Base-by-base conservation (phyloP, 2,113 vertebrate species). In the Paramormyrops kingsleyae region DNA sequence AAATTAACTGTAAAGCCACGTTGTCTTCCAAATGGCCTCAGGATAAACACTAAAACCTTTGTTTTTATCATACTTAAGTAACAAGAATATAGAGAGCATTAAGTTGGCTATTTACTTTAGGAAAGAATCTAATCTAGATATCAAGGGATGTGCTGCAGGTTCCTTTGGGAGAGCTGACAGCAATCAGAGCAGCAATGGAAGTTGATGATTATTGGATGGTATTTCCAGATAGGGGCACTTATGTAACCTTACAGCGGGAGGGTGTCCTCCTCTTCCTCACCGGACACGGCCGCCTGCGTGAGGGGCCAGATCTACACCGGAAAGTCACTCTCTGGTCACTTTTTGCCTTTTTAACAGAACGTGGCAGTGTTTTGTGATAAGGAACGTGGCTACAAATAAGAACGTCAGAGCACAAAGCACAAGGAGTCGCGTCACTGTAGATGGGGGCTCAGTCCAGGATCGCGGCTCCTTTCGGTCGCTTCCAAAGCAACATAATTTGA, bases 1-100 rank as follows among this genome's bases (percentile, higher is more conserved):
- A 87, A 87, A 87, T 87, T 87, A 87, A 53, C 49, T 53, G 46
- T 87, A 87, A 87, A 87, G 85, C 85, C 49, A 49, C 5, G 85
- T 35, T 87, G 85, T 87, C n/a, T 35, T 87, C 85, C 85, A 31
- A 49, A 52, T 47, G 49, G 46, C n/a, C 47, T 52, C 47, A 35
- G 47, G 85, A 52, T 46, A 44, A 52, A 46, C 49, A 50, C 49
- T 35, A 47, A 87, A 87, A 87, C 47, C 85, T 80, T 80, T 80
- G 74, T 17, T 80, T 86, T 87, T 39, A 84, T 87, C 85, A 87
- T 3, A 87, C 50, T 53, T 87, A 52, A 35, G 83, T 47, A 84
- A 84, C 83, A 44, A 80, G 44, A 47, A 52, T 35, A 53, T 19
- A 87, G 31, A 53, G 21, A 87, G 85, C 5, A 49, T 87, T 50